Evolutionary conservation across 1,140 invertebrate genomes (phyloP).

Genomic region (Archegozetes longisetosus): DNA sequence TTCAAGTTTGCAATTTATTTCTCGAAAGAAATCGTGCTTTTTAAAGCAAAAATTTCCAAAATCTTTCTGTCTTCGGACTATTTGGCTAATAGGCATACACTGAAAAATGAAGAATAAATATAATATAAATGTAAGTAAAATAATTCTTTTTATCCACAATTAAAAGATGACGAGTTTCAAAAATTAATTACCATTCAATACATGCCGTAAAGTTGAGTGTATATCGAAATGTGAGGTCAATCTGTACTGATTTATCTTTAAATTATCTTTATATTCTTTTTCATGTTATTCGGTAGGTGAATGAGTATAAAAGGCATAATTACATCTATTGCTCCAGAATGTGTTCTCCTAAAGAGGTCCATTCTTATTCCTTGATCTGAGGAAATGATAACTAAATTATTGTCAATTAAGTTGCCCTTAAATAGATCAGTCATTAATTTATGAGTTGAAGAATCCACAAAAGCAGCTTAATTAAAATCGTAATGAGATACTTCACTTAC

Average conservation of each 20-base stretch:
- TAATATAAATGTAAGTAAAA: too few species aligned
- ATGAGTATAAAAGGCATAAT: slow-evolving; percentile 60
- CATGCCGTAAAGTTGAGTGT: slow-evolving; percentile 28
- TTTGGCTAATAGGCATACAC: too few species aligned
- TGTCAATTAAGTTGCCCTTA: slow-evolving; percentile 26
- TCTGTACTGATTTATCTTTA: slow-evolving; percentile 43
- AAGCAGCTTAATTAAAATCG: slow-evolving; percentile 25
- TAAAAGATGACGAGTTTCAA: too few species aligned
- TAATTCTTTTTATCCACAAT: too few species aligned
- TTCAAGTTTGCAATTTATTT: too few species aligned
- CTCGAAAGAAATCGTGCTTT: too few species aligned
- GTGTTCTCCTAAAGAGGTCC: slow-evolving; percentile 60
- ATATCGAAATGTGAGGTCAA: slow-evolving; percentile 37
- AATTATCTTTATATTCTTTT: slow-evolving; percentile 42
- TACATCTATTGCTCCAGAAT: slow-evolving; percentile 42
- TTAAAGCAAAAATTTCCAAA: too few species aligned
- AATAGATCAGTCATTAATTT: slow-evolving; percentile 26
- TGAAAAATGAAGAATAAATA: too few species aligned
- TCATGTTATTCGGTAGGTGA: slow-evolving; percentile 53
- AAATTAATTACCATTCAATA: slow-evolving; percentile 8
- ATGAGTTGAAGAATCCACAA: slow-evolving; percentile 26
- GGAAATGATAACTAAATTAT: slow-evolving; percentile 53
- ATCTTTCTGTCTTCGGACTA: too few species aligned
- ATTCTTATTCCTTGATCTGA: slow-evolving; percentile 88
- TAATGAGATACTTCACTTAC: slow-evolving; percentile 29